Base-by-base conservation (phyloP, 2,113 vertebrate genomes). In the Peromyscus maniculatus region DNA sequence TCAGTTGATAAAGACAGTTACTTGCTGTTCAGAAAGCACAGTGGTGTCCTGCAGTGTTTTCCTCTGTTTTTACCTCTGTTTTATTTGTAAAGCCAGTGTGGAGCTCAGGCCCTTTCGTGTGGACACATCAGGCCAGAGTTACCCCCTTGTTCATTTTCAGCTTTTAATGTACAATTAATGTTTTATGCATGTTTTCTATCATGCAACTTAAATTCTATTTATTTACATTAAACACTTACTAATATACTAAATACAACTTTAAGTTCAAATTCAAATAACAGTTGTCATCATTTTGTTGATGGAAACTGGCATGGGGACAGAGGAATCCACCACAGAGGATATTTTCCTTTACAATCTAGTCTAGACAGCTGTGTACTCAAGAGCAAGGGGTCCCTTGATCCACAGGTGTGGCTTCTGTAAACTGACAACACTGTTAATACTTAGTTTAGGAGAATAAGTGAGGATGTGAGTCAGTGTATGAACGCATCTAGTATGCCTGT, bases 1-100 rank as follows among this genome's bases (percentile, higher is more conserved):
- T 96, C 57, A 13, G n/a, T 62, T 95, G 72, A 72, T 94, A 3
- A 57, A 28, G 46, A 64, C 67, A 78, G 75, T 57, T 93, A 57
- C 75, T 69, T 69, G n/a, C 39, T 74, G 36, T 79, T 87, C 39
- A 75, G 43, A 26, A 17, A 43, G 13, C 39, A 28, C 21, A 71
- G 11, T 71, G 43, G 11, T 43, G 46, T 93, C 21, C 71, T 75
- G 52, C 3, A n/a, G 9, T 33, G 19, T 84, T 91, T 80, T 13
- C 79, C 21, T 82, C 2, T 69, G 10, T 43, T 95, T 92, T 75
- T 22, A 31, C 57, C 57, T 64, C 55, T 66, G 28, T 64, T 82
- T 52, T 24, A 39, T 62, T 16, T 62, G n/a, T 33, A 19, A 43
- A 36, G 1, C 46, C 16, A 15, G 33, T 46, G 16, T 71, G 28